A percentile compares a stretch with the other conserved stretches of the same genome.
phyloP scores from a whole-genome alignment of 2,888 invertebrate species.

The Auanema freiburgensis region DNA sequence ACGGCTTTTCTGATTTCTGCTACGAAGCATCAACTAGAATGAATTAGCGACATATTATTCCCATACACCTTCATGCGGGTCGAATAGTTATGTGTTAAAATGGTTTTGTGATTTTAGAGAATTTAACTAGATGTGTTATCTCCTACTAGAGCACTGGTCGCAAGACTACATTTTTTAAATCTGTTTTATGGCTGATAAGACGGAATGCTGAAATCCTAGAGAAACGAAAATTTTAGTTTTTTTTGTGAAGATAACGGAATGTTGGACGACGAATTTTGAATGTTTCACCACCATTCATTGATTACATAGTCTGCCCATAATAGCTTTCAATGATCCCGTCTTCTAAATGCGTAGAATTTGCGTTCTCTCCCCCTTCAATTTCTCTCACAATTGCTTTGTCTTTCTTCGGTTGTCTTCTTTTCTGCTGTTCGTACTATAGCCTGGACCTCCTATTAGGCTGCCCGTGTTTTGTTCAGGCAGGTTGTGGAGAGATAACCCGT shows the following conservation, averaged over 20 bases:
- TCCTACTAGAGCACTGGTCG: too few species aligned
- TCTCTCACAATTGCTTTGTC: background rate
- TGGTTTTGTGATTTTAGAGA: too few species aligned
- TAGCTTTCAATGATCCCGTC: conserved; percentile 1
- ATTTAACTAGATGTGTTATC: too few species aligned
- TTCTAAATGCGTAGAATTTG: conserved; percentile 2
- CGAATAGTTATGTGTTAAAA: too few species aligned
- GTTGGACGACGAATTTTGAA: conserved; percentile 3
- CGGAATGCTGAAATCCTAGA: too few species aligned
- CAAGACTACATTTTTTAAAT: too few species aligned
- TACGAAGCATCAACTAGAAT: background rate
- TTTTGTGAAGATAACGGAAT: background rate
- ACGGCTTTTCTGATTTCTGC: conserved; percentile 71
- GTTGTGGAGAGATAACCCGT: too few species aligned
- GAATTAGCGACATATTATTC: background rate
- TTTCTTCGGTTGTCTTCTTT: background rate
- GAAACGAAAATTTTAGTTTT: background rate
- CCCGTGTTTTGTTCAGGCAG: too few species aligned
- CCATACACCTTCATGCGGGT: background rate
- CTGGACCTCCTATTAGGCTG: too few species aligned
- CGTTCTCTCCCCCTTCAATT: background rate
- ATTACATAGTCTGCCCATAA: background rate
- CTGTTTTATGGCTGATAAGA: too few species aligned
- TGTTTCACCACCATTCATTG: background rate
- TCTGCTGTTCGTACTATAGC: background rate